Conservation (phyloP, 2,113 vertebrate species). For the Protobothrops flavoviridis region DNA sequence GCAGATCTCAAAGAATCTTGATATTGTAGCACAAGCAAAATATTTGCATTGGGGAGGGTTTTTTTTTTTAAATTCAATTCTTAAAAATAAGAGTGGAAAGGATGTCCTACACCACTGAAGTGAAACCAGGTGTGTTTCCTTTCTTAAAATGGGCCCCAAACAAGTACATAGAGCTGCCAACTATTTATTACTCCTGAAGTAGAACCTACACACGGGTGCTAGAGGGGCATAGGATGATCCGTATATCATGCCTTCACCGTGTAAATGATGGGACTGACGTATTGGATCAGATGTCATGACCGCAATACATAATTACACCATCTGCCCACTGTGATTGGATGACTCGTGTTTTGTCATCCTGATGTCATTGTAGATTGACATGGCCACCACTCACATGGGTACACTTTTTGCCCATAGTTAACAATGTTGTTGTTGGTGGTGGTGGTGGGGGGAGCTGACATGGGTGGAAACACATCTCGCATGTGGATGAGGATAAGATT, state of each 20-base stretch:
- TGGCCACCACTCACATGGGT: fast-evolving
- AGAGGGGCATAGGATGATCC: background rate
- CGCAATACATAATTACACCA: background rate
- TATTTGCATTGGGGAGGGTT: background rate
- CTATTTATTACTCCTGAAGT: background rate
- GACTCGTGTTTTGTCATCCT: background rate
- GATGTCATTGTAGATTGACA: background rate
- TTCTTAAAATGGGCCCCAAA: background rate
- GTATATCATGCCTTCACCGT: background rate
- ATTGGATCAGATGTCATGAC: background rate
- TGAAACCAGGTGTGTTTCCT: background rate
- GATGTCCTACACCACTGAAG: background rate
- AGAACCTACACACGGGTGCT: background rate
- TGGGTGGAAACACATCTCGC: background rate
- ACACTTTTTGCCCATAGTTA: background rate
- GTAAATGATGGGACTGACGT: background rate
- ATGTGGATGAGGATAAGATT: background rate
- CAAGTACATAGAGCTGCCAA: background rate
- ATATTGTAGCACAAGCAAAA: background rate
- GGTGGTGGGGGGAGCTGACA: background rate
- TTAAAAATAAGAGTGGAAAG: background rate
- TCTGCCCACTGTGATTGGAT: background rate
- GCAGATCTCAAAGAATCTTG: background rate
- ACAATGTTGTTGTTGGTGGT: background rate
- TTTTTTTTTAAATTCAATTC: background rate